Evolutionary conservation across 2,888 invertebrate species (phyloP), one percentile per base, ranked within the genome.

Genomic region (Campoletis raptor): DNA sequence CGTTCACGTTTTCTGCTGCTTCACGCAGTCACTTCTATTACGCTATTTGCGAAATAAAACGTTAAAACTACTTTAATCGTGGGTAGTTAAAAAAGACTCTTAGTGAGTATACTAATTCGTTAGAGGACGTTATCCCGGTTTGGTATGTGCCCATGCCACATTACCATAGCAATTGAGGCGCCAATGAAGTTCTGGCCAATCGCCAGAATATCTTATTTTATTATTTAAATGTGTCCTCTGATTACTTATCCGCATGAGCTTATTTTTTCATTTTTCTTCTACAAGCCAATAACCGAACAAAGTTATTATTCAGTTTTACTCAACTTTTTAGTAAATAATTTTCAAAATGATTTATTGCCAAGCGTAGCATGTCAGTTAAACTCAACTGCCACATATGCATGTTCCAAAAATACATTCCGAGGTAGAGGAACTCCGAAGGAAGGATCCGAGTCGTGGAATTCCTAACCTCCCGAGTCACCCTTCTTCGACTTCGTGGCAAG

Each of bases 381-480:
- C 30, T 61, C 30, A 61, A 61, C 61, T 24, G 61, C 61, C 30
- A 61, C 61, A 30, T 24, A 42, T 52, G 30, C n/a, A 54, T 70
- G 40, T 85, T 66, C 76, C 57, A 76, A 76, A 64, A 54, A 52
- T 80, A 69, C 37, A 48, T 80, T 83, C 66, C 52, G 77, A 66
- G 72, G 52, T 66, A 21, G 74, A 45, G 18, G 42, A 57, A 37
- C 21, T 64, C 48, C 52, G 36, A 61, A 64, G 54, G 73, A 42
- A 21, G 21, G 57, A 57, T 48, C 67, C 81, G 77, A 81, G 45
- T 81, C 81, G 78, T 64, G 80, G 77, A 86, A 86, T 86, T 86
- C 83, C 80, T 76, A 54, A 64, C 81, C 76, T 74, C 82, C 64
- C 40, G 36, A 85, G 72, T 82, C 87, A 85, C 40, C 79, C 73